These are phyloP conservation scores for Xestoiulus laeticollis DNA, from an alignment of 2,888 invertebrate species.

Conservation along the genomic window DNA sequence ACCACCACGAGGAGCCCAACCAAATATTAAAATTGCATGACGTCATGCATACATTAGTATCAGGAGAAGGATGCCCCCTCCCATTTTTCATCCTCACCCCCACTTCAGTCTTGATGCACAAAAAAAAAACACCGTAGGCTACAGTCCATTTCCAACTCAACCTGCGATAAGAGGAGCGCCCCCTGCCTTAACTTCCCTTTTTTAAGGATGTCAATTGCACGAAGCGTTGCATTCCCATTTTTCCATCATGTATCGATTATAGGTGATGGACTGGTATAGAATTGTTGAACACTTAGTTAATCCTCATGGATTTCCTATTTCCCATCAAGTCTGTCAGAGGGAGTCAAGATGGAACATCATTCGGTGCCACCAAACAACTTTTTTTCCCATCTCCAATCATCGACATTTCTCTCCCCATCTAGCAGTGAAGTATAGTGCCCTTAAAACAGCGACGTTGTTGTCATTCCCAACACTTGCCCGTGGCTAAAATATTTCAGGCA, in stretches of 20 bases:
- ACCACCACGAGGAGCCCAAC: background rate
- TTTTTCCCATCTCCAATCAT: background rate
- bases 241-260: slow-evolving; percentile 14
- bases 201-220: slow-evolving; percentile 24
- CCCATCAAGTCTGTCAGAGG: slow-evolving; percentile 26
- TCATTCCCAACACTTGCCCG: slow-evolving; percentile 6
- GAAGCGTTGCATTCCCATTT: slow-evolving; percentile 11
- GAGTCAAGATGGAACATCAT: slow-evolving; percentile 9
- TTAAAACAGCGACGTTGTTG: background rate
- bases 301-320: slow-evolving; percentile 26
- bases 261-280: background rate
- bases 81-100: background rate
- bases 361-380: slow-evolving; percentile 16
- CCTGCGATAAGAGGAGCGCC: background rate
- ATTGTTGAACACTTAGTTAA: slow-evolving; percentile 19
- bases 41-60: background rate
- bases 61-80: no score
- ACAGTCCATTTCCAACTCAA: background rate
- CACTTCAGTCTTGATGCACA: background rate
- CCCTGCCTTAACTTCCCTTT: background rate
- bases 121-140: background rate
- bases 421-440: slow-evolving; percentile 26
- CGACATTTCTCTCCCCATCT: slow-evolving; percentile 4
- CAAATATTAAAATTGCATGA: background rate
- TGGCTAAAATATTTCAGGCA: background rate